These are phyloP conservation scores for Eupelmus urozonus DNA, from an alignment of 2,888 invertebrate species.

Conservation along the genomic window DNA sequence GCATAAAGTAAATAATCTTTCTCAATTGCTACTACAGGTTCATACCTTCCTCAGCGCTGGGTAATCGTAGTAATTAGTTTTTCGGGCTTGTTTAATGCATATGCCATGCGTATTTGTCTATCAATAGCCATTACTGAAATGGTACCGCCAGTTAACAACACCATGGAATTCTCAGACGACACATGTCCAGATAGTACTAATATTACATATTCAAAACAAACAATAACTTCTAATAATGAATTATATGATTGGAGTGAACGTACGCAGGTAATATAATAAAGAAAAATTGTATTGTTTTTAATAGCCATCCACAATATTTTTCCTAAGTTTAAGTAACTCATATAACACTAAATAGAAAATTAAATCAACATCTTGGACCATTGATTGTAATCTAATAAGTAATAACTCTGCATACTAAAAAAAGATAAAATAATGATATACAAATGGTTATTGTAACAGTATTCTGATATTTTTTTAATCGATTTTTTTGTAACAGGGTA, in stretches of 20 bases:
- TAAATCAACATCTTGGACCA: too few relatives aligned
- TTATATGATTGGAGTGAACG: conserved; percentile 59
- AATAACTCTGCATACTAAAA: too few relatives aligned
- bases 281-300: background rate
- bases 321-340: too few relatives aligned
- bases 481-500: too few relatives aligned
- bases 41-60: conserved; percentile 56
- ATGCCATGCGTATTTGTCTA: conserved; percentile 84
- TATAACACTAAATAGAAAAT: too few relatives aligned
- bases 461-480: too few relatives aligned
- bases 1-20: background rate
- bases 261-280: conserved; percentile 54
- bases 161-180: conserved; percentile 33
- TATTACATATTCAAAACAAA: background rate
- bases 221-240: background rate
- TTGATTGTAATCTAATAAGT: too few relatives aligned
- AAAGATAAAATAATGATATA: too few relatives aligned
- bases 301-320: too few relatives aligned
- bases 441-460: too few relatives aligned
- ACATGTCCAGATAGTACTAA: conserved; percentile 46
- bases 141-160: conserved; percentile 72
- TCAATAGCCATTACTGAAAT: conserved; percentile 84
- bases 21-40: conserved; percentile 21
- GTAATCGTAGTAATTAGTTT: conserved; percentile 80
- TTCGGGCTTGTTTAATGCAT: conserved; percentile 83